Evolutionary conservation across 2,888 invertebrate genomes (phyloP), one percentile per base, ranked within the genome.

Genomic region (Penaeus monodon): DNA sequence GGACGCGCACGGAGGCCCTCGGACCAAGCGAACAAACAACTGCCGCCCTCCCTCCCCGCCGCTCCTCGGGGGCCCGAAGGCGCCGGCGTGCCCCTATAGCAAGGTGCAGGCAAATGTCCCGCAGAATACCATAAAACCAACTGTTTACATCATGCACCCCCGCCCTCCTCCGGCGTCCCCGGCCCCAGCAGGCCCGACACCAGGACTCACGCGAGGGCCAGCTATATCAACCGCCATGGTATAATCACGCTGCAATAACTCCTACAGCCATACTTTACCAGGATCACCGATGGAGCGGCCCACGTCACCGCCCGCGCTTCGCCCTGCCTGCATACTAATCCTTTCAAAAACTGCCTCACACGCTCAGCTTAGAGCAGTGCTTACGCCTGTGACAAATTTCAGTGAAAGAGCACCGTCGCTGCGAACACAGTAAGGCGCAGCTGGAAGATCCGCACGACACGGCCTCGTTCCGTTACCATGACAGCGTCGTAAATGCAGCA

Each of bases 221-320:
- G 65, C 83, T 83, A 83, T 76, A 83, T 83, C 76, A 83, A 64
- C 76, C 49, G 74, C 76, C 83, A 76, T 57, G 65, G 65, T 76
- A 33, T 83, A 83, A 83, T 83, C 83, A 83, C 38, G 24, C 24
- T 27, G 57, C 64, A 64, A 65, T 83, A 76, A 83, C 83, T 83
- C 76, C 65, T 70, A 76, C 83, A 33, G 49, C 81, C 73, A 68
- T 73, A 22, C 27, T 49, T 24, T 33, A 57, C 66, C 81, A 24
- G 33, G 33, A n/a, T 38, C 44, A 33, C 65, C 80, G 29, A 57
- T 33, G 14, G 29, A 44, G 38, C 76, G 24, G 38, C 44, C 14
- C 29, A 12, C 77, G 57, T 33, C 77, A 77, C 49, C 77, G 14
- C 77, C 74, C 22, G 33, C 38, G 22, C 29, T 17, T 76, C 44